Conservation (phyloP, 2,888 invertebrate genomes). For the Platycnemis pennipes region DNA sequence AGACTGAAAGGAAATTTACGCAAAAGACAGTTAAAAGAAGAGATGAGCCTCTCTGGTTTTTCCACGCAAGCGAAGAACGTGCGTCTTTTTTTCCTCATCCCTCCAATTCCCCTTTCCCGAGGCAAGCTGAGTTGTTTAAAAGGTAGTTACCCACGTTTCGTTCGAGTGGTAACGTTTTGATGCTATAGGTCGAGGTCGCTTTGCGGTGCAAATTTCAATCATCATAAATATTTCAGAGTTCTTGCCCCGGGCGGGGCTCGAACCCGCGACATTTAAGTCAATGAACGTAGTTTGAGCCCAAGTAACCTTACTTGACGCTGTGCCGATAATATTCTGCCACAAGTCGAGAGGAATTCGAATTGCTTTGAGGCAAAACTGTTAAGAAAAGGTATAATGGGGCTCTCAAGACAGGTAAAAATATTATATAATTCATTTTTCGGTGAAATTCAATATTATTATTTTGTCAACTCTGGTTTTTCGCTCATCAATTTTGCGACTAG, state of each 20-base stretch:
- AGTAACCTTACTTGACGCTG: too few relatives aligned
- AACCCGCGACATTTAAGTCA: neutral
- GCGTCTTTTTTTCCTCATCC: neutral
- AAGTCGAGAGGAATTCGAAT: too few relatives aligned
- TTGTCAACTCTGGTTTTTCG: too few relatives aligned
- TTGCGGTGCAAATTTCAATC: constrained; percentile 32
- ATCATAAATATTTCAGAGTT: neutral
- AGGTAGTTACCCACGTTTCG: neutral
- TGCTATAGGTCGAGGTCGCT: constrained; percentile 31
- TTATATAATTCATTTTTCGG: too few relatives aligned
- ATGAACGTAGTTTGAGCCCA: too few relatives aligned
- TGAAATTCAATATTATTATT: too few relatives aligned
- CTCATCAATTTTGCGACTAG: too few relatives aligned
- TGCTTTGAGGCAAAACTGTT: too few relatives aligned
- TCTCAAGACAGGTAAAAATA: too few relatives aligned
- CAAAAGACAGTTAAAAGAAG: neutral
- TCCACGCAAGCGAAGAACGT: neutral
- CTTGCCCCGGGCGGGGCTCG: neutral
- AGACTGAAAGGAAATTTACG: constrained; percentile 16
- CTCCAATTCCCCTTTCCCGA: neutral
- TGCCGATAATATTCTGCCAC: too few relatives aligned
- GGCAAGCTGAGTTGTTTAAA: neutral
- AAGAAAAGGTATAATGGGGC: too few relatives aligned
- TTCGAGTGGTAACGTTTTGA: neutral
- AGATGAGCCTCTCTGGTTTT: neutral